Percentiles rank a stretch among this genome's conserved stretches.
phyloP scores from a whole-genome alignment of 2,113 vertebrate species.

The Toxotes chatareus region DNA sequence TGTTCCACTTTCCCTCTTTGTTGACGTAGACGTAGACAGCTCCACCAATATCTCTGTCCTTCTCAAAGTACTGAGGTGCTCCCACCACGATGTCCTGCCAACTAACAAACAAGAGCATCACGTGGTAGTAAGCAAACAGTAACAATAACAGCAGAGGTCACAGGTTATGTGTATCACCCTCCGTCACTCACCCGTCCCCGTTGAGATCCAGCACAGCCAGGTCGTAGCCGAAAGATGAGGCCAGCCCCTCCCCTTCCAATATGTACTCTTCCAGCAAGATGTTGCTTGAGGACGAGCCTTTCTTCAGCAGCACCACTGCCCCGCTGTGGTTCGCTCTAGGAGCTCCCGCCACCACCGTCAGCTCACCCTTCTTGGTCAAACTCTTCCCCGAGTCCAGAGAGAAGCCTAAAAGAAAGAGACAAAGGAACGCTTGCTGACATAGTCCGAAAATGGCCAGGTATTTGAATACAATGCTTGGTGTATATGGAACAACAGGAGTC shows the following conservation, averaged over 20 bases:
- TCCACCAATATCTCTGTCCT: slow-evolving; percentile 90
- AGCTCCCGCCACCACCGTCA: slow-evolving; percentile 97
- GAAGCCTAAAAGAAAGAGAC: slow-evolving; percentile 86
- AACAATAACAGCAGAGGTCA: not conserved
- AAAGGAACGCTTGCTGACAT: not conserved
- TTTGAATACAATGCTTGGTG: not conserved
- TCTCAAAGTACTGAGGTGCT: slow-evolving; percentile 95
- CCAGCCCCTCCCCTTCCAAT: slow-evolving; percentile 93
- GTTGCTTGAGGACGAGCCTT: slow-evolving; percentile 43
- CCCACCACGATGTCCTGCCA: slow-evolving; percentile 98
- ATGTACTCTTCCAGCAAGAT: slow-evolving; percentile 84
- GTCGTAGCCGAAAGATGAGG: slow-evolving; percentile 98
- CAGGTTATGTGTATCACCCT: not conserved
- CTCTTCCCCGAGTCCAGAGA: slow-evolving; percentile 92
- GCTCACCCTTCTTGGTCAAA: slow-evolving; percentile 86
- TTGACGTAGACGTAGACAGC: slow-evolving; percentile 95
- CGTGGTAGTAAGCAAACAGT: not conserved
- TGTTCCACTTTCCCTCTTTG: slow-evolving; percentile 87
- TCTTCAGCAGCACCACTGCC: slow-evolving; percentile 92
- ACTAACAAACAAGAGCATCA: slow-evolving; percentile 69
- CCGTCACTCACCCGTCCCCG: slow-evolving; percentile 87
- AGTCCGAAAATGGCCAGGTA: not conserved
- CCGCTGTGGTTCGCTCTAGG: slow-evolving; percentile 95
- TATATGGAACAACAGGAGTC: not conserved
- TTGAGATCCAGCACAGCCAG: slow-evolving; percentile 95